Base-by-base conservation (phyloP, 2,113 vertebrate species). In the Sula dactylatra region DNA sequence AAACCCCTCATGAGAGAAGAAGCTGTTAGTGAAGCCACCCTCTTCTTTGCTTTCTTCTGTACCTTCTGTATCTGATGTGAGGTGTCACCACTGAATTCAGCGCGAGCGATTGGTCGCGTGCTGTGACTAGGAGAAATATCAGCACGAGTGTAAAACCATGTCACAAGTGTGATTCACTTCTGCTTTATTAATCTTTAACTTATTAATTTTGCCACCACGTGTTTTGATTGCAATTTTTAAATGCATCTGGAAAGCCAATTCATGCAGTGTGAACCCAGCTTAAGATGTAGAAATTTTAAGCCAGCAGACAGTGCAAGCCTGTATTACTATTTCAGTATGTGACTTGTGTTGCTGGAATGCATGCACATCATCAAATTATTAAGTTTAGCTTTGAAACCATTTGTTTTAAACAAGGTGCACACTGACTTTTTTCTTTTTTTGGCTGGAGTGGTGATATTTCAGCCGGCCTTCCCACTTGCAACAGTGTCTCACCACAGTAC, bases 81-180 rank as follows among this genome's bases (percentile, higher is more conserved):
- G n/a, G 42, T 45, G 44, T 45, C 77, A 70, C 18, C 29, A 7
- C 20, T 4, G 5, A 78, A 55, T 13, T 56, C 71, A 54, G n/a
- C 1, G 5, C 16, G 4, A 90, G 54, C 31, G 10, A 47, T 19
- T 3, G 1, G 27, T 32, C 66, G 32, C 3, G 1, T 32, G 40
- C 58, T 50, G 42, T 7, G 34, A 67, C 47, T 12, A 24, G 44
- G 24, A 83, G 38, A 84, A 54, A 19, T 4, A 74, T 2, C 32
- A 32, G 24, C 2, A 7, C 0, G 1, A 64, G 29, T 13, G 4
- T 73, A 95, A 85, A 82, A 26, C 2, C 49, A 40, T 2, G 13
- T 29, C 64, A 67, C 26, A 22, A 40, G 14, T 4, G 18, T 19
- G 32, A 79, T 26, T 74, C 54, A 36, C 31, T 78, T 81, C 50